Conservation (phyloP, 2,113 vertebrate genomes). For the Neopipo cinnamomea region DNA sequence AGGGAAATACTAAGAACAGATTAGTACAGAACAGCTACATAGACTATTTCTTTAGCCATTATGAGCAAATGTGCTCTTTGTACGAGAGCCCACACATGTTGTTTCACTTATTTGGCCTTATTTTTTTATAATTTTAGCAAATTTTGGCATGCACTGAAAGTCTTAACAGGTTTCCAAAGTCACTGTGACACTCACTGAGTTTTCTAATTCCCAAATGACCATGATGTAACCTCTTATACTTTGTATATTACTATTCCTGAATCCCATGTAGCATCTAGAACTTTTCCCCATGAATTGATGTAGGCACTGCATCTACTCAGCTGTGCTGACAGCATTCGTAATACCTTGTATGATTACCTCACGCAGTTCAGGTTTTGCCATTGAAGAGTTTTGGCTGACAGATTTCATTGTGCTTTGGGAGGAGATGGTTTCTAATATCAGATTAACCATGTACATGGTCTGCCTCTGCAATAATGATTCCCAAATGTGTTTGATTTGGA, state of each 20-base stretch:
- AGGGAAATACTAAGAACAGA: neutral
- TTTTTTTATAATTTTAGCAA: neutral
- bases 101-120: neutral
- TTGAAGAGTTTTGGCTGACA: neutral
- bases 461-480: neutral
- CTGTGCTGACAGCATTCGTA: neutral
- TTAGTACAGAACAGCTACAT: neutral
- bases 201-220: neutral
- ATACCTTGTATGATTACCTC: neutral
- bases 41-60: neutral
- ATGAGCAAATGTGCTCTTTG: neutral
- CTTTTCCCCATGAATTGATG: neutral
- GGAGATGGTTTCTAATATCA: neutral
- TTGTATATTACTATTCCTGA: neutral
- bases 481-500: neutral
- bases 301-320: neutral
- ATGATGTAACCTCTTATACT: neutral
- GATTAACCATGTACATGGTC: neutral
- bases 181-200: neutral
- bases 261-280: neutral
- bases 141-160: neutral
- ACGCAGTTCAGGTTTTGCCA: neutral
- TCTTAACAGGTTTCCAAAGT: neutral
- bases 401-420: neutral
- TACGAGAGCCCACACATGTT: neutral